These are phyloP conservation scores for Phanerotoma sp. DNA, from an alignment of 2,888 invertebrate genomes.

Conservation along the genomic window DNA sequence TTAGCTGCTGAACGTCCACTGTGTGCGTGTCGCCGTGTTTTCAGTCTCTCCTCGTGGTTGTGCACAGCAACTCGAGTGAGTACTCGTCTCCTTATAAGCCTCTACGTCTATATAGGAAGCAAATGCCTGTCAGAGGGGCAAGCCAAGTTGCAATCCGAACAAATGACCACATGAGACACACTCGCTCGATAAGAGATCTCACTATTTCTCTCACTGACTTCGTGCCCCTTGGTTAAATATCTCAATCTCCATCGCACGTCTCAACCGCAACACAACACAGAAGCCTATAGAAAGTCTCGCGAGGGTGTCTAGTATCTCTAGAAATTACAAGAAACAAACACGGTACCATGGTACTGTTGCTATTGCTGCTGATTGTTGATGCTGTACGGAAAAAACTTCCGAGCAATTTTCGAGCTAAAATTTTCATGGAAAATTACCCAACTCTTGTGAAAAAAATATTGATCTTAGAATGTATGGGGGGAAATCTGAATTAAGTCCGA, in stretches of 20 bases:
- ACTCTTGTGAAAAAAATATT: no score
- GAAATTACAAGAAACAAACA: not conserved
- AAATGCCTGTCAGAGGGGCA: conserved; percentile 9
- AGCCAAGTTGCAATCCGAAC: conserved; percentile 25
- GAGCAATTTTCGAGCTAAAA: no score
- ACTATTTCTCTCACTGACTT: conserved; percentile 18
- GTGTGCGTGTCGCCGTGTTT: not conserved
- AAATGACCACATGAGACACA: conserved; percentile 30
- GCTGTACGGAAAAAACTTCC: no score
- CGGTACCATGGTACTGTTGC: no score
- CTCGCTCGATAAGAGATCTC: conserved; percentile 32
- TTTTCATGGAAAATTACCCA: no score
- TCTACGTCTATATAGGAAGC: conserved; percentile 11
- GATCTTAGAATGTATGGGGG: not conserved
- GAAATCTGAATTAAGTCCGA: not conserved
- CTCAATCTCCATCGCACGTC: conserved; percentile 24
- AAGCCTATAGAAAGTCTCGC: not conserved
- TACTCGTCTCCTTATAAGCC: conserved; percentile 3
- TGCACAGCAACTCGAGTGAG: no score
- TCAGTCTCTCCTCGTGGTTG: not conserved
- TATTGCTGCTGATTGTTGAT: no score
- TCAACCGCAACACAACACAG: not conserved
- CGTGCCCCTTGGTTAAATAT: conserved; percentile 28
- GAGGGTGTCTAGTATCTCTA: conserved; percentile 1
- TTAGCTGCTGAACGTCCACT: not conserved